A percentile compares a stretch with the other conserved stretches of the same genome.
Conservation (phyloP, 2,797 vertebrate species). For the Diglossa cyanea region DNA sequence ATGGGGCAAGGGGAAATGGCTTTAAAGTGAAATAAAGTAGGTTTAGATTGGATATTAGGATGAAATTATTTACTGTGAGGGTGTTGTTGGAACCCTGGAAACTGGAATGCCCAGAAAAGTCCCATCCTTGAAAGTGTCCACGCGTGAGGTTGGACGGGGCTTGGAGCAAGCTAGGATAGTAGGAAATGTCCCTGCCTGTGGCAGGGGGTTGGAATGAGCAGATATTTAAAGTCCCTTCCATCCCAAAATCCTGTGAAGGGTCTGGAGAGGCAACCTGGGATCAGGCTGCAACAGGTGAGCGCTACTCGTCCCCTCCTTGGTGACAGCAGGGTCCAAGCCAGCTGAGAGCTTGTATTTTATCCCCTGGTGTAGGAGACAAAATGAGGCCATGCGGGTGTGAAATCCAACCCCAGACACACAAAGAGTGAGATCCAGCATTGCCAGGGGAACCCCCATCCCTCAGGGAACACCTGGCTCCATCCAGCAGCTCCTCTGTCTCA, state of each 20-base stretch:
- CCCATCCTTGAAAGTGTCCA: not conserved
- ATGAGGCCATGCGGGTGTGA: not conserved
- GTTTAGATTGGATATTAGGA: not conserved
- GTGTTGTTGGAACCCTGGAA: not conserved
- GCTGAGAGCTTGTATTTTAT: not conserved
- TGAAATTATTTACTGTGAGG: not conserved
- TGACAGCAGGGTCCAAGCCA: not conserved
- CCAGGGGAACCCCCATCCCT: not conserved
- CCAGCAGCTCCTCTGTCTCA: not conserved
- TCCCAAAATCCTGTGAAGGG: not conserved
- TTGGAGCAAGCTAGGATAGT: not conserved
- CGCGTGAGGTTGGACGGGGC: fast-evolving
- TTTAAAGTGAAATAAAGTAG: not conserved
- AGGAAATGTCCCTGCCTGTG: not conserved
- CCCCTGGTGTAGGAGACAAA: not conserved
- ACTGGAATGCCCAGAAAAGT: fast-evolving
- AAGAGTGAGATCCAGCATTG: not conserved
- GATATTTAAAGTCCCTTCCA: not conserved
- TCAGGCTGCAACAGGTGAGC: not conserved
- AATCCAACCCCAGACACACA: not conserved
- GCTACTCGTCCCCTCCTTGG: not conserved
- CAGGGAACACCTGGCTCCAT: not conserved
- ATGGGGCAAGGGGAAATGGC: not conserved
- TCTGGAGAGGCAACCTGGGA: not conserved
- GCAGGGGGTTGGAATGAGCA: not conserved